phyloP scores from a whole-genome alignment of 2,113 vertebrate genomes.

The Uropsilus gracilis region DNA sequence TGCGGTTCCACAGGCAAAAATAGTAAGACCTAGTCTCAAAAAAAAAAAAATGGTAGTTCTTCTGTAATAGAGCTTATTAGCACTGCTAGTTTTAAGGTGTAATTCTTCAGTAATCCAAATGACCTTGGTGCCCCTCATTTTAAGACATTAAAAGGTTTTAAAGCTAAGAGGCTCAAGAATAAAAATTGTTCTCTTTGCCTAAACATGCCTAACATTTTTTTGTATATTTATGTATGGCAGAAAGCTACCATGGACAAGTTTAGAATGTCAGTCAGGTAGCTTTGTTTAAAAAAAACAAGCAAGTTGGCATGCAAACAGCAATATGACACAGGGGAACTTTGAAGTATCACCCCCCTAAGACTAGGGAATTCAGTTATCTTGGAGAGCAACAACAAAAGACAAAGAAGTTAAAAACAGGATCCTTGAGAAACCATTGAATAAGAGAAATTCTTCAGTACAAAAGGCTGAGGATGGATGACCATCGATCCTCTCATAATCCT shows the following conservation, averaged over 20 bases:
- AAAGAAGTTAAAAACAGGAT: neutral
- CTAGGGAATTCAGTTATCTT: neutral
- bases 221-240: neutral
- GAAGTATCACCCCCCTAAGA: neutral
- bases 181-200: conserved; percentile 46
- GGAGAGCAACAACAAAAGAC: neutral
- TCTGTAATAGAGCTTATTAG: neutral
- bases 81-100: neutral
- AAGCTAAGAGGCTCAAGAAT: conserved; percentile 31
- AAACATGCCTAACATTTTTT: neutral
- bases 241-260: conserved; percentile 38
- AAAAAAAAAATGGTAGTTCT: conserved; percentile 6
- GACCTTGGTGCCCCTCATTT: neutral
- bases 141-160: conserved; percentile 43
- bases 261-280: neutral
- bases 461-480: neutral
- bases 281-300: neutral
- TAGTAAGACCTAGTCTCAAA: no score
- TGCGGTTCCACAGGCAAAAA: no score
- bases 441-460: conserved; percentile 2
- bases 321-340: neutral
- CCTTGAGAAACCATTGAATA: neutral
- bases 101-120: conserved; percentile 7
- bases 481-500: neutral
- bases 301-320: neutral